Percentiles rank a stretch among this genome's conserved stretches.
Conservation (phyloP, 2,888 invertebrate species). For the Panzeria rudis region DNA sequence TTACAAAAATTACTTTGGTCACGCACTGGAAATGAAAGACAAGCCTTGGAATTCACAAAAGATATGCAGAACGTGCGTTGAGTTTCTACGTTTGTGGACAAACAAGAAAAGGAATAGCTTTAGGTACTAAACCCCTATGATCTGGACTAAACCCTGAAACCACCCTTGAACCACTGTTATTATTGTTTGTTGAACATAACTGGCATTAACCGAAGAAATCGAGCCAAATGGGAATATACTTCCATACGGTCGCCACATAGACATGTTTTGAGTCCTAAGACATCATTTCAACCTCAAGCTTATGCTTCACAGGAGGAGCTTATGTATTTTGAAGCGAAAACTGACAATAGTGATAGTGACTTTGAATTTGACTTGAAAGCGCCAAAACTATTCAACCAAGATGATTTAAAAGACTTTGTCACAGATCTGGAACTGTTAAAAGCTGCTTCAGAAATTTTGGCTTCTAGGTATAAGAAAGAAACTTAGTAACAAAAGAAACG, state of each 20-base stretch:
- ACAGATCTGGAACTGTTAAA: conserved; percentile 10
- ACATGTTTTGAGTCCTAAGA: conserved; percentile 13
- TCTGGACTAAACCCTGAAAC: neutral
- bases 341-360: conserved; percentile 7
- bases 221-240: conserved; percentile 13
- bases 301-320: neutral
- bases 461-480: conserved; percentile 14
- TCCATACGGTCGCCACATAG: neutral
- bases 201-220: neutral
- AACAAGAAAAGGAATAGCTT: neutral
- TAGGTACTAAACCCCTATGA: too few species aligned
- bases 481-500: too few species aligned
- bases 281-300: conserved; percentile 2
- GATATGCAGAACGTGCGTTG: conserved; percentile 1
- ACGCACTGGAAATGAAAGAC: conserved; percentile 5
- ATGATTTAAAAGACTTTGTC: neutral
- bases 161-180: neutral
- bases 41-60: conserved; percentile 21
- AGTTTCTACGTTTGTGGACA: conserved; percentile 5
- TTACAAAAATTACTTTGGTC: conserved; percentile 26
- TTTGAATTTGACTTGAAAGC: conserved; percentile 4
- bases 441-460: conserved; percentile 16
- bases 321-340: conserved; percentile 9
- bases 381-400: neutral
- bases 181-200: conserved; percentile 9